Evolutionary conservation across 2,113 vertebrate species (phyloP), one percentile per base, ranked within the genome.

Genomic region (Larimichthys crocea): DNA sequence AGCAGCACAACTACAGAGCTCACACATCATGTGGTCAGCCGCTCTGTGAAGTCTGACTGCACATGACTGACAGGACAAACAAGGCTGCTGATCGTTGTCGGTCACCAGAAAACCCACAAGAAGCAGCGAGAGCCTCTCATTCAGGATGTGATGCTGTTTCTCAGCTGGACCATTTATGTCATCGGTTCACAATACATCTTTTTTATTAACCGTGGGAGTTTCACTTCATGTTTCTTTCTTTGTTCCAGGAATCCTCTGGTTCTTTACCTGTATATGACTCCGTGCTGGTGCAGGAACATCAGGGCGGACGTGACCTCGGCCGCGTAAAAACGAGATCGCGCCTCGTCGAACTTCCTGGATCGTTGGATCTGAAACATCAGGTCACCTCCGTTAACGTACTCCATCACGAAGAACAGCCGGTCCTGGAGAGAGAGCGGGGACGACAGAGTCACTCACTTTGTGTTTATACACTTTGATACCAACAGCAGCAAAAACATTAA

Each of bases 331-430:
- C 97, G 96, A 53, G 98, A 99, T 35, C 98, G 97, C 20, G 97
- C 96, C 88, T 99, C 98, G 0, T 99, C 98, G 11, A 99, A 99
- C 93, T 99, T 99, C 86, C 98, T 94, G 1, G 97, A 99, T 44
- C 97, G 96, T 69, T 99, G 98, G 62, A 99, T 99, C 94, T 99
- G 98, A 89, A 99, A 99, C 98, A 99, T 99, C 85, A 99, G 95
- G 93, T 99, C 98, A 69, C 98, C 98, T 80, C 98, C 98, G 9
- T 99, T 99, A 15, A 99, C 98, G 89, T 99, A 99, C 76, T 99
- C 98, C 98, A 99, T 99, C 92, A 99, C 98, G 24, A 99, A 99
- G 91, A 99, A 99, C 86, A 99, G 93, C 40, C 97, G 97, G 90
- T 99, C 98, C 98, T 99, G 94, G 4, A 55, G 29, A 24, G 14